Percentiles rank a stretch among this genome's conserved stretches.
These are phyloP conservation scores for Uropsilus gracilis DNA, from an alignment of 2,113 vertebrate species.

Conservation along the genomic window DNA sequence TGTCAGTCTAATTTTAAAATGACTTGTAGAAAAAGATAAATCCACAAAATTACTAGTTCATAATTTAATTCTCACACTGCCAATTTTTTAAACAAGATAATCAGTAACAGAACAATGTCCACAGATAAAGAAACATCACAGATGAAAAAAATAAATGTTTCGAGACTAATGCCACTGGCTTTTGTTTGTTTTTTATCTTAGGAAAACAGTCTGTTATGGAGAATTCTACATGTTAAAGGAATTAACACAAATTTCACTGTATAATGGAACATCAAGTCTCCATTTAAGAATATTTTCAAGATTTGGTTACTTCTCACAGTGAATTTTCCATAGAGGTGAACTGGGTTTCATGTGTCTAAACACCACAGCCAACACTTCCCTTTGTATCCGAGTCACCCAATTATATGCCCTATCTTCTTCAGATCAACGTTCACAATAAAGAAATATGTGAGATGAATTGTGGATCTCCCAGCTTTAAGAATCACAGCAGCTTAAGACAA, in stretches of 20 bases:
- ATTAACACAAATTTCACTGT: neutral
- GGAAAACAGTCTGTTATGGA: neutral
- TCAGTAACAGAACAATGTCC: slow-evolving; percentile 21
- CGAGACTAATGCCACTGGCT: neutral
- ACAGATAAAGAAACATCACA: slow-evolving; percentile 13
- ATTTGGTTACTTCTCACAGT: slow-evolving; percentile 9
- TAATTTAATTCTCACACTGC: slow-evolving; percentile 14
- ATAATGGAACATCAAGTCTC: slow-evolving; percentile 5
- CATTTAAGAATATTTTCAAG: slow-evolving; percentile 43
- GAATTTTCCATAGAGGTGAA: neutral
- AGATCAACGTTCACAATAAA: neutral
- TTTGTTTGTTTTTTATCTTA: slow-evolving; percentile 33
- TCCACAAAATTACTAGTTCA: neutral
- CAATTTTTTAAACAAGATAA: slow-evolving; percentile 20
- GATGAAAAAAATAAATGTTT: neutral
- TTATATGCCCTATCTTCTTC: neutral
- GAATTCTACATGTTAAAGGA: slow-evolving; percentile 14
- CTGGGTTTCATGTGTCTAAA: neutral
- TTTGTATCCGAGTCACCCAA: neutral
- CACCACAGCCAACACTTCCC: neutral
- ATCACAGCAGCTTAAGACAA: neutral
- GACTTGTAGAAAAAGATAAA: slow-evolving; percentile 2
- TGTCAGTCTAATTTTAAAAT: slow-evolving; percentile 36
- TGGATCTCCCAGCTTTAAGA: neutral
- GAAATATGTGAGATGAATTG: neutral